Conservation (phyloP, 2,888 invertebrate genomes). For the Chelonus formosanus region DNA sequence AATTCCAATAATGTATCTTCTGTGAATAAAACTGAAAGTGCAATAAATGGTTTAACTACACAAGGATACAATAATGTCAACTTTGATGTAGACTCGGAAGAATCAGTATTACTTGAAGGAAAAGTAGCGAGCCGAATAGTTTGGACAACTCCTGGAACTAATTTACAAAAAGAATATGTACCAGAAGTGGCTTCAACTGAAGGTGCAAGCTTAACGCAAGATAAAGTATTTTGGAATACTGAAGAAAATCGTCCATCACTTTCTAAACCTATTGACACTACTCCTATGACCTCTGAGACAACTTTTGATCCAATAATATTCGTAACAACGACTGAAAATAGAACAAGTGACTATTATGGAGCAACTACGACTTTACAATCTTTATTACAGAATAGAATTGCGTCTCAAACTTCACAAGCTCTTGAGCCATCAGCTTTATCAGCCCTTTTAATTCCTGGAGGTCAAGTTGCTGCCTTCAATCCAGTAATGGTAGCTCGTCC, state of each 20-base stretch:
- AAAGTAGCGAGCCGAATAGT: conserved; percentile 48
- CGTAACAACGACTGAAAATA: conserved; percentile 27
- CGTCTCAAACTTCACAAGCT: conserved; percentile 58
- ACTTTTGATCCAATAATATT: conserved; percentile 19
- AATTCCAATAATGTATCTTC: background rate
- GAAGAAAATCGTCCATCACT: conserved; percentile 19
- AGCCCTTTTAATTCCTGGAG: conserved; percentile 72
- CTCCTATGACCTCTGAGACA: conserved; percentile 20
- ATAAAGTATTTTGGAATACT: conserved; percentile 18
- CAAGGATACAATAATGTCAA: conserved; percentile 42
- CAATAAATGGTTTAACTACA: conserved; percentile 18
- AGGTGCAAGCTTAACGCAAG: background rate
- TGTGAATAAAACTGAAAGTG: background rate
- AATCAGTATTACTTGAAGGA: conserved; percentile 36
- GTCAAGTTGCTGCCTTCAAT: conserved; percentile 64
- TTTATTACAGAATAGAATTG: conserved; percentile 18
- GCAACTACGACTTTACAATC: background rate
- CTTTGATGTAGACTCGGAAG: conserved; percentile 42
- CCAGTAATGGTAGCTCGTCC: conserved; percentile 65
- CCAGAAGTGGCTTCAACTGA: conserved; percentile 35
- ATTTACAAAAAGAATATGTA: conserved; percentile 35
- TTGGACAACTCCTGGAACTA: conserved; percentile 51
- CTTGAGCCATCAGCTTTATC: conserved; percentile 68
- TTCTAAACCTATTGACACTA: conserved; percentile 33
- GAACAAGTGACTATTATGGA: conserved; percentile 12